Evolutionary conservation across 2,113 vertebrate genomes (phyloP).

Genomic region (Noctilio leporinus): DNA sequence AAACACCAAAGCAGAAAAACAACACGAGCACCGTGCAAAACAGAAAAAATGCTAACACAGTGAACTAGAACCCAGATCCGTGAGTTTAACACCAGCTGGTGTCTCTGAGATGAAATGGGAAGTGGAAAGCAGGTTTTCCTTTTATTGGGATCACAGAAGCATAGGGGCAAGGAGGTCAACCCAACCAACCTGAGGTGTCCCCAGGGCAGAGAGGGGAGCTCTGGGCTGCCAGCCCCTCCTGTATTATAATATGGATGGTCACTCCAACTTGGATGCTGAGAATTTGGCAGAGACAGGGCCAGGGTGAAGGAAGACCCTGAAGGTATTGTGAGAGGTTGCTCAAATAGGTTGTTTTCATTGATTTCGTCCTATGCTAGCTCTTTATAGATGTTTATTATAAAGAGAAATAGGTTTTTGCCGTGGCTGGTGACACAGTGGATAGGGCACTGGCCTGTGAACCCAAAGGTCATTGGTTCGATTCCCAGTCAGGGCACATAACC

Average conservation of each 20-base stretch:
- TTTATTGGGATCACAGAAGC: background rate
- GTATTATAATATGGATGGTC: rapidly evolving
- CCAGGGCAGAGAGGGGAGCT: background rate
- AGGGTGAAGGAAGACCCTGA: background rate
- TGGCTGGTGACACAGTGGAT: too few relatives aligned
- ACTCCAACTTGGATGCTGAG: rapidly evolving
- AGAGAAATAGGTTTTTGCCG: background rate
- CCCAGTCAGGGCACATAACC: too few relatives aligned
- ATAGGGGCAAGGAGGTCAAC: background rate
- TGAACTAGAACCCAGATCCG: background rate
- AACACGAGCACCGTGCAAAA: background rate
- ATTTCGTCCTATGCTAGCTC: background rate
- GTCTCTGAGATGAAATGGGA: background rate
- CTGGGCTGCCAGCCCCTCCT: background rate
- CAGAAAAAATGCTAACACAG: background rate
- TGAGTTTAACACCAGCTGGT: background rate
- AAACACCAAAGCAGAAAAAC: background rate
- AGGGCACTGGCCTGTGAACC: too few relatives aligned
- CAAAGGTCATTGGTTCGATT: too few relatives aligned
- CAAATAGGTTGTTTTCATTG: background rate
- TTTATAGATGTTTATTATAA: background rate
- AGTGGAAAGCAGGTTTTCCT: background rate
- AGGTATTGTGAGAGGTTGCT: background rate
- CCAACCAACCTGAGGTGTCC: background rate
- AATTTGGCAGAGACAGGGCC: background rate